phyloP scores from a whole-genome alignment of 1,140 invertebrate species.

The Lysiphlebus fabarum region DNA sequence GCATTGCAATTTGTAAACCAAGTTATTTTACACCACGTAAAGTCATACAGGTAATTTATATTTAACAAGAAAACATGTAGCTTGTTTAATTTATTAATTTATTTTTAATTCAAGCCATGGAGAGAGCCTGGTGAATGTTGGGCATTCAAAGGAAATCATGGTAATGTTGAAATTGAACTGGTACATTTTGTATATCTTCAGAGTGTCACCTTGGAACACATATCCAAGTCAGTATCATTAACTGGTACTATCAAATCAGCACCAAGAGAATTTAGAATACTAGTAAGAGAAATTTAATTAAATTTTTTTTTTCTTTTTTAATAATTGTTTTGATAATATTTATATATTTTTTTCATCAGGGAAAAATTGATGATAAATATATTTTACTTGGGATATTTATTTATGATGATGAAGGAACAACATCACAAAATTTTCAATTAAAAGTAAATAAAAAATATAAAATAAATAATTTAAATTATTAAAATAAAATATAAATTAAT shows the following conservation, averaged over 20 bases:
- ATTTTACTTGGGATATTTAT: constrained; percentile 30
- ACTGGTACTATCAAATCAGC: constrained; percentile 86
- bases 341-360: constrained; percentile 25
- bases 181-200: constrained; percentile 49
- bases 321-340: constrained; percentile 14
- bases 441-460: constrained; percentile 27
- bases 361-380: constrained; percentile 25
- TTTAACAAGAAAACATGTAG: not conserved
- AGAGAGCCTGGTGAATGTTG: constrained; percentile 83
- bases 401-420: constrained; percentile 33
- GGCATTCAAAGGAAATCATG: constrained; percentile 87
- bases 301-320: constrained; percentile 5
- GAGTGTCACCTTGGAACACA: constrained; percentile 86
- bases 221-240: constrained; percentile 67
- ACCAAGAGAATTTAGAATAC: constrained; percentile 82
- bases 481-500: constrained; percentile 17
- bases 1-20: constrained; percentile 38
- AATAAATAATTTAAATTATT: constrained; percentile 6
- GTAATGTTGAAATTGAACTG: constrained; percentile 52
- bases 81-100: not conserved
- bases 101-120: constrained; percentile 33
- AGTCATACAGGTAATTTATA: constrained; percentile 38
- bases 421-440: constrained; percentile 38
- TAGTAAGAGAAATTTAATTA: constrained; percentile 56
- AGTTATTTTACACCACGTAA: constrained; percentile 38